Conservation (phyloP, 2,113 vertebrate genomes). For the Dicentrarchus labrax region DNA sequence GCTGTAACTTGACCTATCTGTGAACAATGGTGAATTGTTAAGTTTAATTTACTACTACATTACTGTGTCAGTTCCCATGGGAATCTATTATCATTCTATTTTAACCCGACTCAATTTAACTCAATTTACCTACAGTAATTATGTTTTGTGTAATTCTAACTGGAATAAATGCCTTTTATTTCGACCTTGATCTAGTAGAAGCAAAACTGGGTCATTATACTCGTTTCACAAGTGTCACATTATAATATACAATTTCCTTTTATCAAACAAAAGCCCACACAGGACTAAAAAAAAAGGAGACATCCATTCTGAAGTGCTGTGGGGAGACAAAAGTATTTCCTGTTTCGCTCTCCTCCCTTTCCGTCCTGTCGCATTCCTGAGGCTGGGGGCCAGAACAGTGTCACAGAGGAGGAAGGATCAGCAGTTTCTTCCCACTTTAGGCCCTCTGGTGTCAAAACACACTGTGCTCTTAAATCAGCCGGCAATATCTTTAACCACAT, state of each 20-base stretch:
- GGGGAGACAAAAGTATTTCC: slow-evolving; percentile 79
- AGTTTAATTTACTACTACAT: slow-evolving; percentile 52
- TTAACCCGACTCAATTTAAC: slow-evolving; percentile 46
- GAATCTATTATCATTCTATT: slow-evolving; percentile 44
- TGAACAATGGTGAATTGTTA: slow-evolving; percentile 68
- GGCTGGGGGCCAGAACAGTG: slow-evolving; percentile 59
- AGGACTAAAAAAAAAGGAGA: slow-evolving; percentile 54
- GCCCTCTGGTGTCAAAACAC: slow-evolving; percentile 67
- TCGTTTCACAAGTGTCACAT: slow-evolving; percentile 31
- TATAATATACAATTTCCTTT: slow-evolving; percentile 48
- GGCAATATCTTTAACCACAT: slow-evolving; percentile 51
- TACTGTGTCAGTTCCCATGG: slow-evolving; percentile 53
- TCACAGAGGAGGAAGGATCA: slow-evolving; percentile 75
- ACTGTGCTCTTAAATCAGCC: slow-evolving; percentile 37
- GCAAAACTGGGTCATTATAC: slow-evolving; percentile 37
- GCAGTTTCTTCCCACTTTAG: slow-evolving; percentile 66
- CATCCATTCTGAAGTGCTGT: slow-evolving; percentile 58
- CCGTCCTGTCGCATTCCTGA: slow-evolving; percentile 74
- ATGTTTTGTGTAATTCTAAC: slow-evolving; percentile 47
- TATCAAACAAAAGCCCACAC: slow-evolving; percentile 56
- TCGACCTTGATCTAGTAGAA: slow-evolving; percentile 52
- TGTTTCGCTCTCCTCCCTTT: slow-evolving; percentile 73
- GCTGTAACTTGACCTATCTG: slow-evolving; percentile 42
- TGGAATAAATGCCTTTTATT: slow-evolving; percentile 25
- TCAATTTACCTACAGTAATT: slow-evolving; percentile 58